Evolutionary conservation across 2,888 invertebrate genomes (phyloP), one percentile per base, ranked within the genome.

Genomic region (Empis stercorea): DNA sequence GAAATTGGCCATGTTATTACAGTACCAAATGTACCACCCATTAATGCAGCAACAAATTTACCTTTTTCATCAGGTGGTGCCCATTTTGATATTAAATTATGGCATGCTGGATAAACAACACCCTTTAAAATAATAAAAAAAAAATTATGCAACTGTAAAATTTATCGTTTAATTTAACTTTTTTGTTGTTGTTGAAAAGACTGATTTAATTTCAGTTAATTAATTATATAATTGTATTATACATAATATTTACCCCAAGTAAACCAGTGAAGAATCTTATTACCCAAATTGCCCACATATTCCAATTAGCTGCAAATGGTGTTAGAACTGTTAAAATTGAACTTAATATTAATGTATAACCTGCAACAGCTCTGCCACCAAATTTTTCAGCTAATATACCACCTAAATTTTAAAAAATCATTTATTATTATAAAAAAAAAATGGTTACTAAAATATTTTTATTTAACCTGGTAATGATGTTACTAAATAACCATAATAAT

Each of bases 41-140:
- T 78, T 57, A 84, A 70, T 1, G 82, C 76, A 56, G 80, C 79
- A 1, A 84, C 72, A 58, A 84, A 84, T 59, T 82, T 80, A 10
- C 82, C 79, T 60, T 80, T 82, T 60, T 84, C 84, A n/a, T 76
- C 73, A 2, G 84, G 82, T 1, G 84, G 84, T 0, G 81, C 74
- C 84, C 84, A 84, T 57, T 76, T 73, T 0, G 84, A 81, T 5
- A 84, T 77, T 48, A 84, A 59, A 4, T 73, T 75, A 54, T 81
- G 81, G 10, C 78, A 69, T 5, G 79, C 72, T 3, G 81, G 81
- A 61, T 80, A 81, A 20, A 75, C 64, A 17, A 78, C 71, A 10
- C 81, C 81, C 72, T 78, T 59, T 32, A 34, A 27, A 37, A 23
- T 39, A 10, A 10, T 4, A 16, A 11, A 17, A 38, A 6, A 5